Conservation (phyloP, 2,797 vertebrate species). For the Catharus ustulatus region DNA sequence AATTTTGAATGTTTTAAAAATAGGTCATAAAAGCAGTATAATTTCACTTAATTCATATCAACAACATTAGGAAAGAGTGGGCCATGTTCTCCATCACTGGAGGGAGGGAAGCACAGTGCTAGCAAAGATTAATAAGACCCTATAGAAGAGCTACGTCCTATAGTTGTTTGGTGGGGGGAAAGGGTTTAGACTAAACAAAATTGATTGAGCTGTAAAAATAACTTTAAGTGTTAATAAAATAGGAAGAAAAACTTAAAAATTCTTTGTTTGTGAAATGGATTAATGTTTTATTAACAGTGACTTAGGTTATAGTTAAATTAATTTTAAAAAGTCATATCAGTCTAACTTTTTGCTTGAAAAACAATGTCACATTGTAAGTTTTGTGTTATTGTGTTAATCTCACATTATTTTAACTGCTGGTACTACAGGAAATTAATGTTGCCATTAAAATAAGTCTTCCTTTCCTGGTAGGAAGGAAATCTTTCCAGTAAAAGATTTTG, state of each 20-base stretch:
- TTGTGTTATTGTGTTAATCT: neutral
- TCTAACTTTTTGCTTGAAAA: neutral
- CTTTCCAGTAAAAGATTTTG: neutral
- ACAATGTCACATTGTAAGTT: neutral
- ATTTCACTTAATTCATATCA: conserved; percentile 30
- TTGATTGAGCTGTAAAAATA: neutral
- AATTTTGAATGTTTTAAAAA: conserved; percentile 47
- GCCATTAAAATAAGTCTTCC: neutral
- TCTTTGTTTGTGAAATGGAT: neutral
- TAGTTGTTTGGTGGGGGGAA: neutral
- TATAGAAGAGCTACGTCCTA: neutral
- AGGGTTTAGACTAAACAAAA: neutral
- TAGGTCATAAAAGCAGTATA: conserved; percentile 26
- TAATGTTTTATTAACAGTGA: neutral
- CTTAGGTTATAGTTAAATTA: neutral
- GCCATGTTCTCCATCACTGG: neutral
- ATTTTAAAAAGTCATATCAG: neutral
- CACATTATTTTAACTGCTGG: neutral
- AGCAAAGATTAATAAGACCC: neutral
- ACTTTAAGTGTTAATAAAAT: neutral
- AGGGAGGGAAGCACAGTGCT: neutral
- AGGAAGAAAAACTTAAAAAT: neutral
- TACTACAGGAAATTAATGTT: neutral
- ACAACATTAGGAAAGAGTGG: neutral
- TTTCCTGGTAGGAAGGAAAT: neutral